Evolutionary conservation across 2,113 vertebrate genomes (phyloP), one percentile per base, ranked within the genome.

Genomic region (Protomyctophum bolini): DNA sequence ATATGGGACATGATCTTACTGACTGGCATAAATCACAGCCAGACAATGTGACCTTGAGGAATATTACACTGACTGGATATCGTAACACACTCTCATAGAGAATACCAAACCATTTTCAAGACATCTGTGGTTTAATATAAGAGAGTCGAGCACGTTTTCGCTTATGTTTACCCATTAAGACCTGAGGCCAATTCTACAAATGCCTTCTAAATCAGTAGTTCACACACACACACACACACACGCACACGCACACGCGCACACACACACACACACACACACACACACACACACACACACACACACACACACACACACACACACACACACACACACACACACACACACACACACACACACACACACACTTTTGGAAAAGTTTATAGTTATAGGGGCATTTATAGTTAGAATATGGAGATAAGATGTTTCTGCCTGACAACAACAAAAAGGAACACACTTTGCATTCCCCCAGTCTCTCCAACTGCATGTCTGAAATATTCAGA

Each of bases 401-500:
- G 7, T 59, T 47, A 11, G 52, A 1, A 21, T 56, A 56, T 21
- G 21, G 21, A 21, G 21, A 21, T 21, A 21, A 21, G 21, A 21
- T 1, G 21, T 21, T 21, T 21, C 21, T 21, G 21, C 21, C 21
- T 10, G 46, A 11, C 3, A 48, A 0, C 61, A 48, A 56, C 1
- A 63, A 81, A 63, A 58, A n/a, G 65, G 57, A 66, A 62, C 59
- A 48, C 33, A 63, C 47, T 70, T 78, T 61, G 46, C 7, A 63
- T 73, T 79, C 55, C 50, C 50, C 59, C 62, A 79, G 83, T 77
- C 9, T 77, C 9, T 68, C 58, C 66, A 73, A 64, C 52, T 72
- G 68, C 64, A 66, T 55, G 11, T 54, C 63, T 71, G 73, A 82
- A 75, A 75, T 76, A 88, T 82, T 69, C 45, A 72, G 63, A 76